Evolutionary conservation across 2,888 invertebrate genomes (phyloP), one percentile per base, ranked within the genome.

Genomic region (Teinopalpus imperialis): DNA sequence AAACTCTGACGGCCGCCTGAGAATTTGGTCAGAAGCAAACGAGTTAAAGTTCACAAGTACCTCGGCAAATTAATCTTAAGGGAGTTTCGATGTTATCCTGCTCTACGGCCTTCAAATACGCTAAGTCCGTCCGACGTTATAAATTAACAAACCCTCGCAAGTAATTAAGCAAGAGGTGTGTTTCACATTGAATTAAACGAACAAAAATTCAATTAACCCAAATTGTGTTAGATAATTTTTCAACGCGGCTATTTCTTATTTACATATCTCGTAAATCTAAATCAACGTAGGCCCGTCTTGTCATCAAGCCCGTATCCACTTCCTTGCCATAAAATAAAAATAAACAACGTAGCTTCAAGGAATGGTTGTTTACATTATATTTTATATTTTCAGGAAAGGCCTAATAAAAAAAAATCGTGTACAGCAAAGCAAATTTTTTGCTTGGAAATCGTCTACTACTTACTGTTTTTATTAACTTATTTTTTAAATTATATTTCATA

Each of bases 61-160:
- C 69, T 77, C 71, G 66, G 72, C 77, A 87, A 87, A 88, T 88
- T 88, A 88, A 87, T 87, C 87, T 88, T 87, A 75, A 79, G 86
- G 85, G 87, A 87, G 83, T 83, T 83, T 77, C 79, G 75, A 81
- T 81, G 81, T 77, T 83, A 81, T 81, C 81, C 78, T 69, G 67
- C 58, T 74, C 65, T 61, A 64, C 63, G 68, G 74, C 72, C 77
- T 76, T 71, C 69, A 60, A 80, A 76, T 73, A 66, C 63, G 71
- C 73, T 65, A 74, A 80, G 77, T 79, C 79, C 68, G 73, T 72
- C 69, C 70, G 75, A 77, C 74, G 76, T 77, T 82, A 77, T 82
- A 86, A 86, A 87, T 85, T 83, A 82, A 81, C 83, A 77, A 82
- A 80, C 81, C 81, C 79, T 76, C 74, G 71, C 66, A 67, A 63